phyloP scores from a whole-genome alignment of 2,797 vertebrate species.

The Amblyraja radiata region DNA sequence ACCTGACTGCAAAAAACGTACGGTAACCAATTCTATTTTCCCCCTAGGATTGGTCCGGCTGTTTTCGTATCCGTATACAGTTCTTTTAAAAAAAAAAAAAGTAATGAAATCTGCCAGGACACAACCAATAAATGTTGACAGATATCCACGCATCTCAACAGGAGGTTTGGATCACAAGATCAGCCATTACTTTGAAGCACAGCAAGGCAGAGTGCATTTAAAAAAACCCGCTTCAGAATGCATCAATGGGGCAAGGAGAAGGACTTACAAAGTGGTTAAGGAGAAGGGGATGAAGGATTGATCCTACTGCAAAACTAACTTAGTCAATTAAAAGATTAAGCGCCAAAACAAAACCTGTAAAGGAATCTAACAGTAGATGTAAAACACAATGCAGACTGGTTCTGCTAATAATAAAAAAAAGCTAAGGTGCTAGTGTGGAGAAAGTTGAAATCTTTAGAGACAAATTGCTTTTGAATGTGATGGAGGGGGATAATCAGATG shows the following conservation, averaged over 20 bases:
- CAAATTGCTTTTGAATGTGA: background rate
- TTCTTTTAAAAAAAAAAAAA: background rate
- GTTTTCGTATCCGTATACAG: background rate
- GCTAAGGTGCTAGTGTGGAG: background rate
- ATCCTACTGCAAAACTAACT: background rate
- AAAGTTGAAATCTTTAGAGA: background rate
- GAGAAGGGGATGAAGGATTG: background rate
- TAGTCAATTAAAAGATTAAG: background rate
- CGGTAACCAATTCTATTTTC: background rate
- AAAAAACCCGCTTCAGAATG: background rate
- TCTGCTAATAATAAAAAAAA: background rate
- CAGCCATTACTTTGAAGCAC: background rate
- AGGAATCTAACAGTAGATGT: background rate
- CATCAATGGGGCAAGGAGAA: background rate
- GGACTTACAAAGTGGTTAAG: background rate
- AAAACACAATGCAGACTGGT: background rate
- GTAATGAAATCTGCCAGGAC: background rate
- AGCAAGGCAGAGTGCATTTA: background rate
- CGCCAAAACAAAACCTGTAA: background rate
- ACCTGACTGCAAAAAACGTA: conserved; percentile 13
- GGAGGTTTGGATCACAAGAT: background rate
- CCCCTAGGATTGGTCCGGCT: no score
- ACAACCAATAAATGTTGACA: background rate
- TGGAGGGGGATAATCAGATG: background rate
- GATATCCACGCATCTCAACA: background rate